These are phyloP conservation scores for Petromus typicus DNA, from an alignment of 2,113 vertebrate genomes.

Conservation along the genomic window DNA sequence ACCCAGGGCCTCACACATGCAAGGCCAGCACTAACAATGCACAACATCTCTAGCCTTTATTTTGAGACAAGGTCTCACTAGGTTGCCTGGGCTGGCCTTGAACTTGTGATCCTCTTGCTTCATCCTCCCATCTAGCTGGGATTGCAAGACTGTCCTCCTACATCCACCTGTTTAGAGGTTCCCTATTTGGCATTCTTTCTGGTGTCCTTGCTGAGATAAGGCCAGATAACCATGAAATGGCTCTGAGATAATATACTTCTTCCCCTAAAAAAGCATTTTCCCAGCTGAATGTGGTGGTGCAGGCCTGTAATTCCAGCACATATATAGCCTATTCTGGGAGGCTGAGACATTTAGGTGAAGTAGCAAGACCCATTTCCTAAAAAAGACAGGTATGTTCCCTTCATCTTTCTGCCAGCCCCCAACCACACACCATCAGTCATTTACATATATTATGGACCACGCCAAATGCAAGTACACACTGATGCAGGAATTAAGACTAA, in stretches of 20 bases:
- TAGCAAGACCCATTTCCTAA: not conserved
- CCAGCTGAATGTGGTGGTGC: not conserved
- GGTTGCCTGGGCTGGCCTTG: not conserved
- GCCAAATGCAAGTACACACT: not conserved
- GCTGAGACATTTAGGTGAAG: not conserved
- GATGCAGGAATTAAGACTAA: not conserved
- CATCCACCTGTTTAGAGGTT: not conserved
- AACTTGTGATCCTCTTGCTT: not conserved
- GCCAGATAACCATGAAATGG: not conserved
- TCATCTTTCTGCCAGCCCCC: not conserved
- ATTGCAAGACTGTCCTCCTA: not conserved
- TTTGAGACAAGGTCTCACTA: not conserved
- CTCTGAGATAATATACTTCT: not conserved
- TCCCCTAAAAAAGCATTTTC: not conserved
- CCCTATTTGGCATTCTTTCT: not conserved
- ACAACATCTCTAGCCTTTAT: not conserved
- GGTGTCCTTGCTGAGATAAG: not conserved
- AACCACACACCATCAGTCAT: not conserved
- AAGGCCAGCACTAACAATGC: not conserved
- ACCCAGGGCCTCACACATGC: not conserved
- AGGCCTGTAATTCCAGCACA: not conserved
- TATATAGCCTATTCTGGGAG: too few species aligned
- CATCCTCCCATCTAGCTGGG: not conserved
- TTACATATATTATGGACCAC: not conserved
- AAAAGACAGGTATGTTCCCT: not conserved